These are phyloP conservation scores for Acronicta leporina DNA, from an alignment of 2,888 invertebrate species.

Conservation along the genomic window DNA sequence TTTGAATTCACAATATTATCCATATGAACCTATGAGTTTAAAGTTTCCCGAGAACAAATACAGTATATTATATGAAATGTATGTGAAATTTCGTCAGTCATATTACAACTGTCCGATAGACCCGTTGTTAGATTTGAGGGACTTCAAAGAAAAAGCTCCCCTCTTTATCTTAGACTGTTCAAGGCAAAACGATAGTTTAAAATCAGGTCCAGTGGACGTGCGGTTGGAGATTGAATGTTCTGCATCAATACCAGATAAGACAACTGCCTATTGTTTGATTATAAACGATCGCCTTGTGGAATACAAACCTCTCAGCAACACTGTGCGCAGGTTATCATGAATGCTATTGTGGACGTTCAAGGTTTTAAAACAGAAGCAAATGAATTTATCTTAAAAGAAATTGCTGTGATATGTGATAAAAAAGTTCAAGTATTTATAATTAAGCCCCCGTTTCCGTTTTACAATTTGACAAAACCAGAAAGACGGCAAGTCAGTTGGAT, in stretches of 20 bases:
- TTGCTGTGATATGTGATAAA: not conserved
- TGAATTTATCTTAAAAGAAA: slow-evolving; percentile 46
- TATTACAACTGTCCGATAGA: slow-evolving; percentile 46
- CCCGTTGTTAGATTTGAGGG: slow-evolving; percentile 38
- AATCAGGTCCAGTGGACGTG: slow-evolving; percentile 54
- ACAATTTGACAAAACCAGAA: slow-evolving; percentile 33
- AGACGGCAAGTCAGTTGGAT: slow-evolving; percentile 34
- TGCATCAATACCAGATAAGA: slow-evolving; percentile 45
- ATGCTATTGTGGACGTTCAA: slow-evolving; percentile 31
- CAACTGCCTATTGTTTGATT: slow-evolving; percentile 53
- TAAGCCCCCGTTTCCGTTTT: slow-evolving; percentile 43
- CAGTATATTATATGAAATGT: slow-evolving; percentile 17
- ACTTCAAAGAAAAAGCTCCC: slow-evolving; percentile 48
- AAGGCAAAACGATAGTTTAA: slow-evolving; percentile 50
- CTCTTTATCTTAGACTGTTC: slow-evolving; percentile 55
- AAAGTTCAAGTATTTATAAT: slow-evolving; percentile 27
- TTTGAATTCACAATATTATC: slow-evolving; percentile 53
- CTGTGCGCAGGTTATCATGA: slow-evolving; percentile 19
- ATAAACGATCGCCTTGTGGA: slow-evolving; percentile 50
- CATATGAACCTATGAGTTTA: slow-evolving; percentile 50
- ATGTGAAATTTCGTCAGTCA: slow-evolving; percentile 53
- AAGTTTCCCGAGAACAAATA: slow-evolving; percentile 48
- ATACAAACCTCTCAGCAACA: slow-evolving; percentile 40
- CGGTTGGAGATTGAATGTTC: slow-evolving; percentile 53
- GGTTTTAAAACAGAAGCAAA: slow-evolving; percentile 31